These are phyloP conservation scores for Taenioides sp. DNA, from an alignment of 2,797 vertebrate genomes.

Conservation along the genomic window DNA sequence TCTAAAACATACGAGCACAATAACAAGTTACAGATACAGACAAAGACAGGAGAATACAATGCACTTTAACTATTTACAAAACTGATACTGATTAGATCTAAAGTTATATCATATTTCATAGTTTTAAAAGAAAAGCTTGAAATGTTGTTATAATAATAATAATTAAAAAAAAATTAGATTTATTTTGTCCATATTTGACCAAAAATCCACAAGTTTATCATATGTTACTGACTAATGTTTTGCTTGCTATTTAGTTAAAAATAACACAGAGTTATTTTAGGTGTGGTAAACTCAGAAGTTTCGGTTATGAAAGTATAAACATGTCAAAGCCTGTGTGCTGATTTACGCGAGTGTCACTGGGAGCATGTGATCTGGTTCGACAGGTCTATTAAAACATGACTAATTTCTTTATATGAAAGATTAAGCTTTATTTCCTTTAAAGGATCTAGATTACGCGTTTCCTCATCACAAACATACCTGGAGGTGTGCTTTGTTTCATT, in stretches of 20 bases:
- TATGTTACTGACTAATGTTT: too few species aligned
- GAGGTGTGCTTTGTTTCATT: too few species aligned
- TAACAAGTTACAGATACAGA: neutral
- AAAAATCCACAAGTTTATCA: neutral
- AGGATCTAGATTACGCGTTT: too few species aligned
- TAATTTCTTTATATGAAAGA: too few species aligned
- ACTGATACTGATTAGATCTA: neutral
- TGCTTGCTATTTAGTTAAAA: too few species aligned
- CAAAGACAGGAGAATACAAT: neutral
- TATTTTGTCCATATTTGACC: too few species aligned
- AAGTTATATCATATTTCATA: neutral
- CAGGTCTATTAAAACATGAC: neutral
- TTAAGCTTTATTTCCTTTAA: too few species aligned
- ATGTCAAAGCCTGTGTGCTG: neutral
- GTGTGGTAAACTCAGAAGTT: neutral
- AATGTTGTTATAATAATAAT: too few species aligned
- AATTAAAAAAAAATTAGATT: too few species aligned
- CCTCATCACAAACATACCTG: too few species aligned
- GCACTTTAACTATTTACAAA: neutral
- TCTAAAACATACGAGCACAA: slow-evolving; percentile 60
- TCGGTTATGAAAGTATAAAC: neutral
- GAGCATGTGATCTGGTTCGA: neutral
- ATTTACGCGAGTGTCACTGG: neutral
- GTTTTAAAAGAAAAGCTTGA: neutral
- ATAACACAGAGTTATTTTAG: neutral